These are phyloP conservation scores for Sceliomorpha sp. DNA, from an alignment of 2,888 invertebrate genomes.

Conservation along the genomic window DNA sequence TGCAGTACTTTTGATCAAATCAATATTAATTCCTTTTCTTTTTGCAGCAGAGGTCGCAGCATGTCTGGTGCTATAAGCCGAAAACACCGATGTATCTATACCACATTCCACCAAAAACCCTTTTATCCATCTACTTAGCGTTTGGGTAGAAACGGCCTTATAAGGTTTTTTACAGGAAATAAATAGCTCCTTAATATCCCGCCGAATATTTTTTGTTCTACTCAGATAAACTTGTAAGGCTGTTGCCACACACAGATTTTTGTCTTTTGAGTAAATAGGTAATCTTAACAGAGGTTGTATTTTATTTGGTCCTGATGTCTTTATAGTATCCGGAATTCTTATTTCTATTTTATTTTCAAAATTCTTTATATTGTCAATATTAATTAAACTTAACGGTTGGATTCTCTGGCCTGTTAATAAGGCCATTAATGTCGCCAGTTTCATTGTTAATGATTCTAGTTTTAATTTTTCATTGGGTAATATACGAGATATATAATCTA, in stretches of 20 bases:
- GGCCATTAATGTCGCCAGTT: conserved; percentile 22
- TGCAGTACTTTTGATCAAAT: conserved; percentile 13
- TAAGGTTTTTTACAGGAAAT: conserved; percentile 22
- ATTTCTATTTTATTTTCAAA: conserved; percentile 5
- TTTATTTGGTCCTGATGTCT: conserved; percentile 11
- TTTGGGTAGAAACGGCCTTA: conserved; percentile 23
- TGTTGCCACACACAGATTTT: conserved; percentile 17
- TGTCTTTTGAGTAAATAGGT: conserved; percentile 10
- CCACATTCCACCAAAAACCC: conserved; percentile 15
- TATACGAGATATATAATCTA: conserved; percentile 12
- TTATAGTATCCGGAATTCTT: conserved; percentile 18
- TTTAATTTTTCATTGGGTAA: conserved; percentile 11
- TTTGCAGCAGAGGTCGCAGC: conserved; percentile 32
- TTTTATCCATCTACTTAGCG: conserved; percentile 32
- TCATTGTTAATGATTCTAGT: conserved; percentile 10
- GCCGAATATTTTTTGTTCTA: conserved; percentile 4
- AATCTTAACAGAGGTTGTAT: conserved; percentile 17
- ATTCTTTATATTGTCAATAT: too few relatives aligned
- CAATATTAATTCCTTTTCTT: conserved; percentile 21
- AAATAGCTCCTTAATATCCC: conserved; percentile 8
- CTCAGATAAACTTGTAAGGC: conserved; percentile 11
- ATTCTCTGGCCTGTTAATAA: conserved; percentile 22
- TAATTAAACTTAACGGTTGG: conserved; percentile 12
- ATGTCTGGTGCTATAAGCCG: conserved; percentile 23
- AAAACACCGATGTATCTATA: conserved; percentile 23